Conservation (phyloP, 2,797 vertebrate genomes). For the Botia almorhae region DNA sequence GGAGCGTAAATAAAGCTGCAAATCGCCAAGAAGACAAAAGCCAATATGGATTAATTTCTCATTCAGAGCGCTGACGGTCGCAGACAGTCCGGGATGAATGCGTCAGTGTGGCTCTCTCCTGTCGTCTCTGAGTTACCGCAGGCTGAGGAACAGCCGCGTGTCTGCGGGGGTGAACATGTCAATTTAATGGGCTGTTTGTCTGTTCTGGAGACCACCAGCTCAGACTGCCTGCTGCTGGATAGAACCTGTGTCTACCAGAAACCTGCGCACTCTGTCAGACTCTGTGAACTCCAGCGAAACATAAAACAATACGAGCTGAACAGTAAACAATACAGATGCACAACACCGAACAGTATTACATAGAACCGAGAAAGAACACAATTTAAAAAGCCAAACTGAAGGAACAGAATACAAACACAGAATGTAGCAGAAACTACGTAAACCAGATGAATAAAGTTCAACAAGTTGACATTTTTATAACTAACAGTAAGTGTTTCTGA, state of each 20-base stretch:
- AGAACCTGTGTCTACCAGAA: constrained; percentile 42
- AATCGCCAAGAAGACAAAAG: constrained; percentile 7
- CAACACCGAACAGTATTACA: neutral
- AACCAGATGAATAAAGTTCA: constrained; percentile 47
- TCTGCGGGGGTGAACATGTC: constrained; percentile 48
- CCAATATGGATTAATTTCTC: constrained; percentile 28
- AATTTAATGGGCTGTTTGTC: constrained; percentile 73
- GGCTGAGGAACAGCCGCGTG: constrained; percentile 44
- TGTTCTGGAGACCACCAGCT: constrained; percentile 68
- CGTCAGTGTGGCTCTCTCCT: constrained; percentile 11
- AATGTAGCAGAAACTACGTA: neutral
- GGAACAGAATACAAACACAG: neutral
- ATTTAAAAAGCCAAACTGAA: neutral
- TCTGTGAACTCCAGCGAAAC: constrained; percentile 14
- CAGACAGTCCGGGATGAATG: constrained; percentile 55
- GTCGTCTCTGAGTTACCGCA: constrained; percentile 30
- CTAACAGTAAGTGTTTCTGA: constrained; percentile 54
- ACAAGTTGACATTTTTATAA: constrained; percentile 46
- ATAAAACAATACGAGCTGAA: neutral
- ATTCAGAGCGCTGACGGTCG: neutral
- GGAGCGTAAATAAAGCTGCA: constrained; percentile 6
- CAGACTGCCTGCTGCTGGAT: constrained; percentile 64
- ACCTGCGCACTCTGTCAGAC: constrained; percentile 4
- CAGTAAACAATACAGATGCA: neutral
- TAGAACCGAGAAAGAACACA: neutral